Conservation (phyloP, 1,140 invertebrate genomes). For the Zaprionus kolodkinae region DNA sequence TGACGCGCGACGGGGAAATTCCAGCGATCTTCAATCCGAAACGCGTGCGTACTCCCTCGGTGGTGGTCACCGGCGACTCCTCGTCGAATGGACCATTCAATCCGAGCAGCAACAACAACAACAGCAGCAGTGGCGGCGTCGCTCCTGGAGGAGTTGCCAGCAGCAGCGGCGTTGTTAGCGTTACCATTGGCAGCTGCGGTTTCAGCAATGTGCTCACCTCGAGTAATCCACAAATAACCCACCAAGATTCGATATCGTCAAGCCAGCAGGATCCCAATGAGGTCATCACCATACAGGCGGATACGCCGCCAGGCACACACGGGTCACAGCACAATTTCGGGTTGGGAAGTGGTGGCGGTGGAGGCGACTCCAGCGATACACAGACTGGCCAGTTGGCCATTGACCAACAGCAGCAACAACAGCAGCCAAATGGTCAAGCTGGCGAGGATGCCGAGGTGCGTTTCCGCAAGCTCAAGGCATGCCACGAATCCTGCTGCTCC, state of each 20-base stretch:
- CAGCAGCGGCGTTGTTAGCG: slow-evolving; percentile 33
- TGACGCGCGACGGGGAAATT: slow-evolving; percentile 88
- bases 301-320: slow-evolving; percentile 67
- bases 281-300: slow-evolving; percentile 78
- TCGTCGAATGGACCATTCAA: slow-evolving; percentile 85
- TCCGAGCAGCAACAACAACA: slow-evolving; percentile 49
- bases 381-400: slow-evolving; percentile 54
- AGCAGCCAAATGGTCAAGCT: slow-evolving; percentile 59
- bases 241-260: slow-evolving; percentile 86
- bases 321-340: slow-evolving; percentile 58
- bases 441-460: slow-evolving; percentile 67
- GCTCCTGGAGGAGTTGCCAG: slow-evolving; percentile 25
- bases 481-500: slow-evolving; percentile 89
- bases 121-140: slow-evolving; percentile 22
- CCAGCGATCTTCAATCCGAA: slow-evolving; percentile 91
- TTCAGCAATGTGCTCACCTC: slow-evolving; percentile 83
- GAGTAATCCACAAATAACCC: slow-evolving; percentile 84
- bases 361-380: slow-evolving; percentile 54
- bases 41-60: slow-evolving; percentile 88
- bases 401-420: slow-evolving; percentile 38
- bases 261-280: slow-evolving; percentile 85
- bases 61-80: slow-evolving; percentile 89
- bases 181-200: slow-evolving; percentile 60
- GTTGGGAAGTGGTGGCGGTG: slow-evolving; percentile 31
- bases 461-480: slow-evolving; percentile 84